Evolutionary conservation across 1,140 invertebrate species (phyloP).

Genomic region (Asobara japonica): DNA sequence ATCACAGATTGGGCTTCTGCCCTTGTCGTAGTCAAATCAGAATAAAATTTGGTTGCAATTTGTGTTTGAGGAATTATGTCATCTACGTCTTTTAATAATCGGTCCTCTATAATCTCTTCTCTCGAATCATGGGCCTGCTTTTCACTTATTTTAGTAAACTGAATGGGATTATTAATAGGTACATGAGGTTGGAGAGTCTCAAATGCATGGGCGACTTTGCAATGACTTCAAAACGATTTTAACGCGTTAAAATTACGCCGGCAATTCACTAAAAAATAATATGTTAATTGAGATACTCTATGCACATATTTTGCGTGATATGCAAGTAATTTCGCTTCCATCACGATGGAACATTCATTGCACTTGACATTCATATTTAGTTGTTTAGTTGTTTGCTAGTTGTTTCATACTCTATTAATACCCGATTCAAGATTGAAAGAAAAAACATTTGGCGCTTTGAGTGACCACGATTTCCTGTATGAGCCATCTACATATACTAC

Average conservation of each 20-base stretch:
- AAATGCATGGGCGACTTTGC: not conserved
- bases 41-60: not conserved
- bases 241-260: not conserved
- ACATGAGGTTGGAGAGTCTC: not conserved
- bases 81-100: not conserved
- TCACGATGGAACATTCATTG: not conserved
- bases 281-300: not conserved
- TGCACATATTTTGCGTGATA: not conserved
- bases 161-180: not conserved
- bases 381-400: not conserved
- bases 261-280: not conserved
- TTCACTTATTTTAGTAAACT: not conserved
- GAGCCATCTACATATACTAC: not conserved
- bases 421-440: not conserved
- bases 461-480: not conserved
- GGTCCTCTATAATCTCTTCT: not conserved
- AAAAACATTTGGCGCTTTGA: not conserved
- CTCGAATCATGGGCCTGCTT: too few species aligned
- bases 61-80: not conserved
- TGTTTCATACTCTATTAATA: too few species aligned
- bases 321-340: not conserved
- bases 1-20: not conserved
- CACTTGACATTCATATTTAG: not conserved
- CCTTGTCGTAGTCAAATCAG: not conserved
- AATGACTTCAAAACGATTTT: not conserved